Conservation (phyloP, 2,888 invertebrate species). For the Chrysina gloriosa region DNA sequence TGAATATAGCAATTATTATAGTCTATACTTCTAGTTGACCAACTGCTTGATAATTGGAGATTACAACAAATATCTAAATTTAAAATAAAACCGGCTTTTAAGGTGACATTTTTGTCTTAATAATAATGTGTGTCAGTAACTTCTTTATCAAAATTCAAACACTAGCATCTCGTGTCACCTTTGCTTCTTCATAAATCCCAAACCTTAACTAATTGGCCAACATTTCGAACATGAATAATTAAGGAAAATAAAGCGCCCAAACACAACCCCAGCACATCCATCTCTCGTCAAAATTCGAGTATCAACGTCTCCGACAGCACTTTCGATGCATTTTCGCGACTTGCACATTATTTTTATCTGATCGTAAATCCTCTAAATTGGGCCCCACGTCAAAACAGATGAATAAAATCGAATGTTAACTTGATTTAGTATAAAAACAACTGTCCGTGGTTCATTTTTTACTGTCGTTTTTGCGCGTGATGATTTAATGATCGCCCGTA, state of each 20-base stretch:
- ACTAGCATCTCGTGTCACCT: no score
- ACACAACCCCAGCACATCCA: neutral
- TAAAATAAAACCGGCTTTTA: no score
- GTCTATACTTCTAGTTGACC: no score
- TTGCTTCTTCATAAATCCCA: no score
- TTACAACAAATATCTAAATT: no score
- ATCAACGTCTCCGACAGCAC: neutral
- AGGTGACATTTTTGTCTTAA: no score
- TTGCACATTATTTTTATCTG: slow-evolving; percentile 18
- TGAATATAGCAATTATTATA: no score
- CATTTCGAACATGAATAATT: no score
- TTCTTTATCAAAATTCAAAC: no score
- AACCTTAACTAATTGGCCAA: no score
- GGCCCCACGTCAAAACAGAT: slow-evolving; percentile 17
- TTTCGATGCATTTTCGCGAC: neutral
- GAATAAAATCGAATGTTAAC: slow-evolving; percentile 22
- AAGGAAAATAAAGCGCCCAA: neutral
- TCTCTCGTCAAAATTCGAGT: neutral
- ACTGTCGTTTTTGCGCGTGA: neutral
- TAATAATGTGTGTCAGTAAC: no score
- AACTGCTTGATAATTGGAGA: no score
- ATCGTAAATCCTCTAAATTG: slow-evolving; percentile 13
- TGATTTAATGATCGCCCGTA: neutral
- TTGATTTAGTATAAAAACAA: slow-evolving; percentile 35
- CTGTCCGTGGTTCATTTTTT: slow-evolving; percentile 9